Conservation (phyloP, 2,888 invertebrate species). For the Temnothorax ravouxi region DNA sequence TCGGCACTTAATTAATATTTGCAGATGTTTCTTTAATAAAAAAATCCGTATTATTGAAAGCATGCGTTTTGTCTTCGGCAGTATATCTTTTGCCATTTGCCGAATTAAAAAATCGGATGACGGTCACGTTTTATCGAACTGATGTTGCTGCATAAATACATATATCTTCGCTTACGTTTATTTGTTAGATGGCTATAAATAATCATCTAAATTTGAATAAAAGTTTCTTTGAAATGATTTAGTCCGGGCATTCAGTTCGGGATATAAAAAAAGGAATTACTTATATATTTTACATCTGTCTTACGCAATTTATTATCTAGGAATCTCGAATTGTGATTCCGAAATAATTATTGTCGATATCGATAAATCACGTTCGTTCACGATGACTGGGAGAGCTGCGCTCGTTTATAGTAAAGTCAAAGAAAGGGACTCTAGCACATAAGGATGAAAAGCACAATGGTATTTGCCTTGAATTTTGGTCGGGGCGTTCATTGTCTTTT, state of each 20-base stretch:
- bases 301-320: slow-evolving; percentile 12
- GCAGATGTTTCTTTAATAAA: not conserved
- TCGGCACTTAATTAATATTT: slow-evolving; percentile 51
- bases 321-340: slow-evolving; percentile 22
- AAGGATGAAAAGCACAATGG: slow-evolving; percentile 71
- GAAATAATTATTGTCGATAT: slow-evolving; percentile 43
- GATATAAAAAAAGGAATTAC: not conserved
- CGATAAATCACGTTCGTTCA: slow-evolving; percentile 38
- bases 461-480: slow-evolving; percentile 76
- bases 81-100: not conserved
- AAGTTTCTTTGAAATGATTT: slow-evolving; percentile 3
- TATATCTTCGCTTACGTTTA: not conserved
- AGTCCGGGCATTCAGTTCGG: not conserved
- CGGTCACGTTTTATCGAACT: not conserved
- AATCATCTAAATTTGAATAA: slow-evolving; percentile 1
- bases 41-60: slow-evolving; percentile 32
- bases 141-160: not conserved
- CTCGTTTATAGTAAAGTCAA: slow-evolving; percentile 62
- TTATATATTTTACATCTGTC: slow-evolving; percentile 12
- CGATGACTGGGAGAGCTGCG: slow-evolving; percentile 56
- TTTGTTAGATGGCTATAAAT: not conserved
- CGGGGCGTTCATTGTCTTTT: slow-evolving; percentile 71
- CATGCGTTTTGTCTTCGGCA: not conserved
- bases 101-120: slow-evolving; percentile 21
- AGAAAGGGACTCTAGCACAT: slow-evolving; percentile 59